A percentile compares a stretch with the other conserved stretches of the same genome.
These are phyloP conservation scores for Porites cylindrica DNA, from an alignment of 92 coral and sea anemone species.

Conservation along the genomic window DNA sequence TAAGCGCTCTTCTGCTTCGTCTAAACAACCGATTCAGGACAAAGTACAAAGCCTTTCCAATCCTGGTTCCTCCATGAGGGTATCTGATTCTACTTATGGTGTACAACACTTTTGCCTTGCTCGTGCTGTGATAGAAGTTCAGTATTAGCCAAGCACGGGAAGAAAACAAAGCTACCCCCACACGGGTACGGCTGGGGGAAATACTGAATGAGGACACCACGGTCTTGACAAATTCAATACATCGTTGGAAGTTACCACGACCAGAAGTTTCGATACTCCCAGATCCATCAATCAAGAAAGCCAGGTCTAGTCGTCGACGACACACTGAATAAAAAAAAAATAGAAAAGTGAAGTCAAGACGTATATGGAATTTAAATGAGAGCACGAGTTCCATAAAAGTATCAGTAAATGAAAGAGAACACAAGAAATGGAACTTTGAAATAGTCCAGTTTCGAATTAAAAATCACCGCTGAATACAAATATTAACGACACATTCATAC, in stretches of 20 bases:
- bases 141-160: conserved; percentile 48
- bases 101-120: conserved; percentile 19
- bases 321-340: conserved; percentile 44
- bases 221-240: conserved; percentile 73
- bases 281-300: conserved; percentile 80
- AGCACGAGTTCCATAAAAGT: background rate
- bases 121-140: conserved; percentile 41
- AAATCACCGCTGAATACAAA: no score
- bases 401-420: background rate
- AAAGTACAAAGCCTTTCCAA: conserved; percentile 76
- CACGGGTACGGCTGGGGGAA: conserved; percentile 49
- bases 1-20: conserved; percentile 26
- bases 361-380: background rate
- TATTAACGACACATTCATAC: no score
- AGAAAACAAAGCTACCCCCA: conserved; percentile 68
- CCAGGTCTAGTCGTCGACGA: conserved; percentile 61
- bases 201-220: conserved; percentile 65
- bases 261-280: conserved; percentile 76
- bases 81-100: conserved; percentile 66
- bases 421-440: background rate
- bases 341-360: background rate
- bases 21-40: conserved; percentile 38
- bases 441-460: no score
- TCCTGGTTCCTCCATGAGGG: conserved; percentile 89
- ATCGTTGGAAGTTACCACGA: conserved; percentile 78